Evolutionary conservation across 2,113 vertebrate species (phyloP).

Genomic region (Pardalotus punctatus): DNA sequence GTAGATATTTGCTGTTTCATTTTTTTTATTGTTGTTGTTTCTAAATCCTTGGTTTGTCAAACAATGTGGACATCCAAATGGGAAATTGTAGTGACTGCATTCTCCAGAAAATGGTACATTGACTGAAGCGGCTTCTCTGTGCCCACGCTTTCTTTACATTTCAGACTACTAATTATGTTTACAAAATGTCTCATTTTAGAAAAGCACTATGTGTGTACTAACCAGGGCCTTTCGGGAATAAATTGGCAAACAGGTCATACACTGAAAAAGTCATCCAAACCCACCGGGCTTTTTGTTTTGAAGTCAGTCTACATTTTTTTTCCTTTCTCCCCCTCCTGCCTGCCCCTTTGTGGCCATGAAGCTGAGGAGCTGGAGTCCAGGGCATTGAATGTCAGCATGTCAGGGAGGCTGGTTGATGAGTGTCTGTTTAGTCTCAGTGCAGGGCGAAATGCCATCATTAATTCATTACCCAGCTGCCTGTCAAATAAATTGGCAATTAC

Average conservation of each 20-base stretch:
- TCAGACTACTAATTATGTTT: conserved; percentile 90
- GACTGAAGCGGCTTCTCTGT: conserved; percentile 40
- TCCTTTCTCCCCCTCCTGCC: conserved; percentile 66
- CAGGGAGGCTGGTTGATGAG: conserved; percentile 83
- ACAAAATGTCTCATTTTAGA: conserved; percentile 87
- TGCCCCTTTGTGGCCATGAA: conserved; percentile 69
- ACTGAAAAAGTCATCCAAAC: conserved; percentile 85
- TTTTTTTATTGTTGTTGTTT: background rate
- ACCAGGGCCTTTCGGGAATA: conserved; percentile 77
- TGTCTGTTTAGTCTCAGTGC: conserved; percentile 94
- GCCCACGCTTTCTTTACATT: conserved; percentile 67
- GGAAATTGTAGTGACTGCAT: conserved; percentile 6
- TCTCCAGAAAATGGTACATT: conserved; percentile 48
- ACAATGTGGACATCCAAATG: conserved; percentile 12
- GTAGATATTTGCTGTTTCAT: background rate
- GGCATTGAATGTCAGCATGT: conserved; percentile 87
- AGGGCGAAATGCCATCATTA: conserved; percentile 99
- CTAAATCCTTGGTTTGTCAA: background rate
- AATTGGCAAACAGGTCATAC: conserved; percentile 88
- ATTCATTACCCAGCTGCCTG: conserved; percentile 99
- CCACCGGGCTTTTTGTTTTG: conserved; percentile 79
- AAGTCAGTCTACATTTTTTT: conserved; percentile 67
- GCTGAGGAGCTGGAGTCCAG: conserved; percentile 79
- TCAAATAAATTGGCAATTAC: conserved; percentile 99
- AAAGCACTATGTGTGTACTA: conserved; percentile 75